Percentiles rank a stretch among this genome's conserved stretches.
phyloP scores from a whole-genome alignment of 2,888 invertebrate species.

The Meta bourneti region DNA sequence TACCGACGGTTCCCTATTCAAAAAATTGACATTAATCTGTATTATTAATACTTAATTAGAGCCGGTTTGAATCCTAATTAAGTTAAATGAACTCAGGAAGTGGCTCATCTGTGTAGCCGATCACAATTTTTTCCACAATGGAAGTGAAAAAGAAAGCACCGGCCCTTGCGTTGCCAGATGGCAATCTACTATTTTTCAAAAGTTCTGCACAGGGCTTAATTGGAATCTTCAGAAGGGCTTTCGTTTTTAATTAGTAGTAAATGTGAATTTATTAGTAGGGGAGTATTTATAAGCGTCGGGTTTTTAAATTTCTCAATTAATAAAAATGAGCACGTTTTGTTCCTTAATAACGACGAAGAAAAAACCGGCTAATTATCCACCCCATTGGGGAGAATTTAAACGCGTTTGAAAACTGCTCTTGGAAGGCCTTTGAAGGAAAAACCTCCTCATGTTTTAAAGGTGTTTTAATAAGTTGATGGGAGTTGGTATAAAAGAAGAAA shows the following conservation, averaged over 20 bases:
- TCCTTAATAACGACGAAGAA: constrained; percentile 6
- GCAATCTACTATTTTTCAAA: constrained; percentile 26
- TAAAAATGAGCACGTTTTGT: constrained; percentile 52
- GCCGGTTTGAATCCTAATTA: constrained; percentile 53
- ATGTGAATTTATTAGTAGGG: constrained; percentile 57
- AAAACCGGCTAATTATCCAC: neutral
- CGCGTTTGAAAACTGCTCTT: constrained; percentile 6
- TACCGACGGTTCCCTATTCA: neutral
- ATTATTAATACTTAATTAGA: constrained; percentile 61
- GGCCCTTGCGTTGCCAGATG: constrained; percentile 30
- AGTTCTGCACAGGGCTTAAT: constrained; percentile 44
- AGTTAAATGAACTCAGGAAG: constrained; percentile 60
- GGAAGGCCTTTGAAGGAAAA: neutral
- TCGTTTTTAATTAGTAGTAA: constrained; percentile 68
- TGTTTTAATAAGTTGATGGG: neutral
- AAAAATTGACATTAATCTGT: constrained; percentile 34
- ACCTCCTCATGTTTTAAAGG: neutral
- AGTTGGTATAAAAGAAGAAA: neutral
- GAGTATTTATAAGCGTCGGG: constrained; percentile 33
- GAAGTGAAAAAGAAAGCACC: constrained; percentile 30
- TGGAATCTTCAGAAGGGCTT: constrained; percentile 44
- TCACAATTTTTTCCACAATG: constrained; percentile 19
- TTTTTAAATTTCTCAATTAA: constrained; percentile 47
- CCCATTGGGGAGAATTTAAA: constrained; percentile 30
- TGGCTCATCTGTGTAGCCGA: constrained; percentile 46